Conservation (phyloP, 2,797 vertebrate genomes). For the Pampus argenteus region DNA sequence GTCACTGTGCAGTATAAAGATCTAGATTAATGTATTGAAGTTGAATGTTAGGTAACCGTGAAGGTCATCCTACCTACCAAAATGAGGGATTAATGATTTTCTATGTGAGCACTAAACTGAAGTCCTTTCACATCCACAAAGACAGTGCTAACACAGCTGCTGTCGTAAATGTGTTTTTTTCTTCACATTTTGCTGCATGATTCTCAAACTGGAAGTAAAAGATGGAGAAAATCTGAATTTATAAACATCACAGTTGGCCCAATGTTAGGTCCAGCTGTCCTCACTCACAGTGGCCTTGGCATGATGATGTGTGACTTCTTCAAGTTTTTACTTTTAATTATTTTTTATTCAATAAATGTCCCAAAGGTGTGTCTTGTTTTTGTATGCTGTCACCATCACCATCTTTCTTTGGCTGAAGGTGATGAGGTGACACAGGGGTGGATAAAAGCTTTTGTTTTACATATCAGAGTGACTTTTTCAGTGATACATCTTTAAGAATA, state of each 20-base stretch:
- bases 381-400: too few relatives aligned
- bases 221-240: background rate
- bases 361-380: too few relatives aligned
- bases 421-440: too few relatives aligned
- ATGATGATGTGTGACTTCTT: background rate
- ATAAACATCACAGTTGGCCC: slow-evolving; percentile 26
- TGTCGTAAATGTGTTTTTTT: background rate
- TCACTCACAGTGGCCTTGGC: slow-evolving; percentile 8
- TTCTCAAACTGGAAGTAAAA: background rate
- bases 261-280: slow-evolving; percentile 37
- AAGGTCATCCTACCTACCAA: slow-evolving; percentile 22
- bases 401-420: too few relatives aligned
- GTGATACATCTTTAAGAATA: background rate
- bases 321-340: background rate
- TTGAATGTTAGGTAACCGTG: slow-evolving; percentile 32
- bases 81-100: slow-evolving; percentile 38
- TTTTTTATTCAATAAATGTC: too few relatives aligned
- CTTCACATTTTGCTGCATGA: background rate
- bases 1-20: slow-evolving; percentile 17
- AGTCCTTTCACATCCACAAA: background rate
- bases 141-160: background rate
- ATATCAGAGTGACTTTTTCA: background rate
- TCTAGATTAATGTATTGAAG: slow-evolving; percentile 32
- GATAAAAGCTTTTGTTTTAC: background rate
- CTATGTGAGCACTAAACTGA: background rate